Conservation (phyloP, 1,140 invertebrate species). For the Trichonephila inaurata region DNA sequence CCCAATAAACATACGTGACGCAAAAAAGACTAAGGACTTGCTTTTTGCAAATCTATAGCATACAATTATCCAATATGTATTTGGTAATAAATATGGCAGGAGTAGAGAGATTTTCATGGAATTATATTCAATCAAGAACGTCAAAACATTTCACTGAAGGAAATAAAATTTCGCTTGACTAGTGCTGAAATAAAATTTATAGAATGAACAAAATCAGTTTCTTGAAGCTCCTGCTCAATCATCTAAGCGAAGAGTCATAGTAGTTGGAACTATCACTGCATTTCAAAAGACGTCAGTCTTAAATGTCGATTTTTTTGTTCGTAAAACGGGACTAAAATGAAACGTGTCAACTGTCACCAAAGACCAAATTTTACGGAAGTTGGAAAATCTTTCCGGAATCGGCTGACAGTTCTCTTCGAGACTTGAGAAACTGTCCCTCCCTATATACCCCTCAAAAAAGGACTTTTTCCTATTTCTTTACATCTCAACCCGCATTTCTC, state of each 20-base stretch:
- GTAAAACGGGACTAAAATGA: conserved; percentile 29
- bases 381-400: conserved; percentile 12
- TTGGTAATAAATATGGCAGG: no score
- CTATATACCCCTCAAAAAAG: background rate
- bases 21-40: no score
- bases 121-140: no score
- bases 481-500: background rate
- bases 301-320: conserved; percentile 21
- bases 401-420: background rate
- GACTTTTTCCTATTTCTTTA: background rate
- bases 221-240: background rate
- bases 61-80: no score
- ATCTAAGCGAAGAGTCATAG: background rate
- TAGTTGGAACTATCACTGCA: background rate
- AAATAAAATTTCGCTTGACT: no score
- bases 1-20: no score
- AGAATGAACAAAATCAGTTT: background rate
- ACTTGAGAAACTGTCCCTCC: background rate
- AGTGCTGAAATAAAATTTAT: background rate
- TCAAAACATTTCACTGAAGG: no score
- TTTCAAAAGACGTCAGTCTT: background rate
- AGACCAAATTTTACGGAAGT: conserved; percentile 19
- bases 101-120: no score
- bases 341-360: conserved; percentile 30
- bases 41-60: no score